Evolutionary conservation across 2,797 vertebrate genomes (phyloP), one percentile per base, ranked within the genome.

Genomic region (Orientallactaga sibirica): DNA sequence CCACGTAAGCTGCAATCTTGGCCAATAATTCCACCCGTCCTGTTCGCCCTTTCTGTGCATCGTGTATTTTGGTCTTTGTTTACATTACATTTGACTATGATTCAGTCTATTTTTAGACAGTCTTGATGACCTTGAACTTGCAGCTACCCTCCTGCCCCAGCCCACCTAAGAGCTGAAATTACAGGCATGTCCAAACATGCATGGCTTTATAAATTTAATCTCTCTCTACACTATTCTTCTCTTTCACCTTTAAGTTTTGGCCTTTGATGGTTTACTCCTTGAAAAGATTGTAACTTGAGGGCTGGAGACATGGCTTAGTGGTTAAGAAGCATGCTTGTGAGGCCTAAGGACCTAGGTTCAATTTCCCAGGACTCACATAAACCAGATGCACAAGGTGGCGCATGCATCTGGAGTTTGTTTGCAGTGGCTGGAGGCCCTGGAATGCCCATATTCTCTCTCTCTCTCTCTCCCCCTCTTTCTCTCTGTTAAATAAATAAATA

Each of bases 181-280:
- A 58, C 55, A 58, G 55, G 55, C 16, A 16, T 58, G 55, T 58
- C 1, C 55, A 11, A 16, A 58, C 55, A 58, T 20, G 15, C n/a
- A 12, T 85, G 68, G n/a, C 24, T 64, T 83, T 18, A 43, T 41
- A 62, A 62, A 37, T 80, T 79, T 70, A 43, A 48, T 86, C n/a
- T 87, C 87, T 88, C 48, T 88, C 41, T 55, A 22, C 4, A 1
- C 86, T 87, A 25, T 84, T 83, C 37, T 73, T 94, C 70, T 48
- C 37, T 61, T 91, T 95, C 24, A 61, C 58, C 25, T 67, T 93
- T 58, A 89, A 33, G 16, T 22, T 75, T 86, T 74, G 58, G 91
- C 20, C 87, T 29, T 16, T 71, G 74, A 86, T 62, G 48, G 86
- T 90, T 92, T 80, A 61, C n/a, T 84, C 70, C 62, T 84, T 81